These are phyloP conservation scores for Rhagonycha lutea DNA, from an alignment of 2,888 invertebrate genomes.

Conservation along the genomic window DNA sequence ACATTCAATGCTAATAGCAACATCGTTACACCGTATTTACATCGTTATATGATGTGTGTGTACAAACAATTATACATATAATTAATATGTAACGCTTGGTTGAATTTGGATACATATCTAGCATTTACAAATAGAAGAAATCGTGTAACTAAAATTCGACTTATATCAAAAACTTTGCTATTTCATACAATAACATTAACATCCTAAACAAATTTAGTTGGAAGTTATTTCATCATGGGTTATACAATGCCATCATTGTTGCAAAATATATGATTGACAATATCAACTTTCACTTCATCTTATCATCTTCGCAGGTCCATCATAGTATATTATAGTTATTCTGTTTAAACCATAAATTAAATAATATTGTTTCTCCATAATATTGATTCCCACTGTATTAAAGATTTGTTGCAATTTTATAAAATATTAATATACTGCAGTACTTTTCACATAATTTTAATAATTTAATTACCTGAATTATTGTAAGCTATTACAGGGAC, in stretches of 20 bases:
- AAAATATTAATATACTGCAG: too few relatives aligned
- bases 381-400: background rate
- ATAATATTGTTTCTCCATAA: background rate
- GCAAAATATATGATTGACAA: background rate
- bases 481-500: background rate
- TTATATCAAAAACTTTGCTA: background rate
- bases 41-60: constrained; percentile 36
- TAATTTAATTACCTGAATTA: background rate
- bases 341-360: background rate
- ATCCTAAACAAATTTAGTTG: background rate
- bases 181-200: background rate
- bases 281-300: background rate
- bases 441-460: background rate
- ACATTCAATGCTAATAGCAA: constrained; percentile 47
- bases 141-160: background rate
- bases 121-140: constrained; percentile 40
- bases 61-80: constrained; percentile 50
- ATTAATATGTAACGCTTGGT: constrained; percentile 46
- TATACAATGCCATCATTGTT: background rate
- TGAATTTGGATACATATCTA: constrained; percentile 44
- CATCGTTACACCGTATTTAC: constrained; percentile 36
- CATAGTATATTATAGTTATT: background rate
- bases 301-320: background rate
- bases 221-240: background rate
- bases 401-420: background rate